Percentiles rank a stretch among this genome's conserved stretches.
Conservation (phyloP, 2,888 invertebrate genomes). For the Caenorhabditis afra region DNA sequence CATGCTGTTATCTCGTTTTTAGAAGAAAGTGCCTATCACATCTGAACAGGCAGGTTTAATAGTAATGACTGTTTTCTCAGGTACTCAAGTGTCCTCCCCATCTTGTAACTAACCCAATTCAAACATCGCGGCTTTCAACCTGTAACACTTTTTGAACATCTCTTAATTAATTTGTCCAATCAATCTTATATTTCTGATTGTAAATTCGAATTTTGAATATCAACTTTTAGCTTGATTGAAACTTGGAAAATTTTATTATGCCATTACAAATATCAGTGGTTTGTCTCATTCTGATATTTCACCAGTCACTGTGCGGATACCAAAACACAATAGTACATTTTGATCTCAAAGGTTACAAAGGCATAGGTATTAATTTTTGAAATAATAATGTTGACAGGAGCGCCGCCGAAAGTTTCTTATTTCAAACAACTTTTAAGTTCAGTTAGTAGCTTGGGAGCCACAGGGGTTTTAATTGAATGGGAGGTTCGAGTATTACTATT, state of each 20-base stretch:
- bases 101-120: conserved; percentile 23
- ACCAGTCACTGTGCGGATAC: conserved; percentile 24
- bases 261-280: no score
- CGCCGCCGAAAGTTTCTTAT: conserved; percentile 81
- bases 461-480: conserved; percentile 88
- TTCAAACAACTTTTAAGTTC: conserved; percentile 83
- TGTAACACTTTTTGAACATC: conserved; percentile 15
- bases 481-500: conserved; percentile 83
- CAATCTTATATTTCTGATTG: not conserved
- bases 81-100: conserved; percentile 27
- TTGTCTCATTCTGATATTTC: not conserved
- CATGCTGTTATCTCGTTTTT: not conserved
- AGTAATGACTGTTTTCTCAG: conserved; percentile 14
- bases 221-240: not conserved
- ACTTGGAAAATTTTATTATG: no score
- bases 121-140: conserved; percentile 2
- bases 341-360: conserved; percentile 56
- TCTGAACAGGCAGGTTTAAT: conserved; percentile 30
- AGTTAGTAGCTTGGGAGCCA: conserved; percentile 85
- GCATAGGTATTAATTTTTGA: not conserved
- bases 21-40: conserved; percentile 11
- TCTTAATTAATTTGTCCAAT: no score
- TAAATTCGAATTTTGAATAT: not conserved
- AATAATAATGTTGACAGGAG: conserved; percentile 29
- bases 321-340: conserved; percentile 56